Conservation (phyloP, 2,797 vertebrate species). For the Coracias cyanogaster region DNA sequence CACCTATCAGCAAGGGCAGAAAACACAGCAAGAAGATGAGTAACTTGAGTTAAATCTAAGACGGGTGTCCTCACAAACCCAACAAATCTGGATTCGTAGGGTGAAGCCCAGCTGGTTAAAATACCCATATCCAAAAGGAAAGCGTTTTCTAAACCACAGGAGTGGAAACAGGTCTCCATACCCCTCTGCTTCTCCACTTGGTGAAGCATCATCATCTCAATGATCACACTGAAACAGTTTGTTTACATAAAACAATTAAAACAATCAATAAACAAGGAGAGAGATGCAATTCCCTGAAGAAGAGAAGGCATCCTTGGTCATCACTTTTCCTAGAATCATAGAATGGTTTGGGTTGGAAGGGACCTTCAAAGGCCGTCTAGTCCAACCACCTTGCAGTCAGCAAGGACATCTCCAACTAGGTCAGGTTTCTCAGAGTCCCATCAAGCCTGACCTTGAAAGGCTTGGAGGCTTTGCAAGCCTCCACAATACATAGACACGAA, state of each 20-base stretch:
- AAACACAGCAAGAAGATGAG: background rate
- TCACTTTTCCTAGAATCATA: background rate
- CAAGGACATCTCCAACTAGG: no score
- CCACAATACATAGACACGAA: background rate
- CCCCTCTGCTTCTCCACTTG: background rate
- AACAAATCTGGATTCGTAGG: rapidly evolving
- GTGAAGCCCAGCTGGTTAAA: background rate
- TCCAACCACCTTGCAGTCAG: no score
- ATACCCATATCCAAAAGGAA: background rate
- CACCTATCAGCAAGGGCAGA: background rate
- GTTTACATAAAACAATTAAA: background rate
- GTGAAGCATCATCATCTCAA: background rate
- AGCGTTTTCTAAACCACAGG: rapidly evolving
- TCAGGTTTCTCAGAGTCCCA: no score
- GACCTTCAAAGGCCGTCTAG: no score
- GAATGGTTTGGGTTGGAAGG: no score
- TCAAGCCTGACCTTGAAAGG: no score
- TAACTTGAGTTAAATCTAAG: background rate
- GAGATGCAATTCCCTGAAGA: background rate
- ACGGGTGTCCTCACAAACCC: background rate
- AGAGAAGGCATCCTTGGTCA: background rate
- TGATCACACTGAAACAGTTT: rapidly evolving
- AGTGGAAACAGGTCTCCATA: background rate
- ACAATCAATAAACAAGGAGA: background rate
- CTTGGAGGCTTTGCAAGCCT: background rate